Percentiles rank a stretch among this genome's conserved stretches.
Conservation (phyloP, 2,113 vertebrate genomes). For the Heteronetta atricapilla region DNA sequence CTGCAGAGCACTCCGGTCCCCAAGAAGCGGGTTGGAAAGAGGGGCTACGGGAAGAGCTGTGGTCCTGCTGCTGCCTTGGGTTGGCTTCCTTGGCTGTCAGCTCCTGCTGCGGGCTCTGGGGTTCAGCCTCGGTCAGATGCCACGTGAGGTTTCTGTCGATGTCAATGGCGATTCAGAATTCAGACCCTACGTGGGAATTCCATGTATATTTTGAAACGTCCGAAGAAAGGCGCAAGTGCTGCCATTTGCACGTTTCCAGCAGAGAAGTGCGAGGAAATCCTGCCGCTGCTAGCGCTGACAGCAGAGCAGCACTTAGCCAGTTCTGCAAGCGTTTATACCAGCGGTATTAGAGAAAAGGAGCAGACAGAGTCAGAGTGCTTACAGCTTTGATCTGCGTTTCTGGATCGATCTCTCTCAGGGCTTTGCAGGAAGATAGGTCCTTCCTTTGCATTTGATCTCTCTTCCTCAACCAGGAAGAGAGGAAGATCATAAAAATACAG, state of each 20-base stretch:
- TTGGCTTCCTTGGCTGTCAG: not conserved
- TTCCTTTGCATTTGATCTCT: slow-evolving; percentile 18
- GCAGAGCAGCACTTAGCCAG: not conserved
- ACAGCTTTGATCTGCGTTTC: not conserved
- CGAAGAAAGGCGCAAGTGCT: not conserved
- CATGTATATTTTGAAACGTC: not conserved
- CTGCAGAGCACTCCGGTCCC: not conserved
- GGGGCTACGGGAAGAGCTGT: not conserved
- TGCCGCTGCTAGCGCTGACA: not conserved
- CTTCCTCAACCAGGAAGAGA: not conserved
- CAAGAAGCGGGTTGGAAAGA: not conserved
- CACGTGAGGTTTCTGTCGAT: not conserved
- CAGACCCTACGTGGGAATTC: not conserved
- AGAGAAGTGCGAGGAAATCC: not conserved
- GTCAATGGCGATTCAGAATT: not conserved
- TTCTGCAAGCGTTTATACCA: not conserved
- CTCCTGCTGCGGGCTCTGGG: not conserved
- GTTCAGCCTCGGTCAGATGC: not conserved
- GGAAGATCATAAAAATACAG: not conserved
- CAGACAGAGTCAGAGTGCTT: not conserved
- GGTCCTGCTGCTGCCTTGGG: not conserved
- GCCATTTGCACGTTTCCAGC: not conserved
- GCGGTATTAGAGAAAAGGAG: not conserved
- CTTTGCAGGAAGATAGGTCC: not conserved
- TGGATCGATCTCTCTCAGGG: not conserved